Base-by-base conservation (phyloP, 2,888 invertebrate genomes). In the Lasioglossum figueresi region DNA sequence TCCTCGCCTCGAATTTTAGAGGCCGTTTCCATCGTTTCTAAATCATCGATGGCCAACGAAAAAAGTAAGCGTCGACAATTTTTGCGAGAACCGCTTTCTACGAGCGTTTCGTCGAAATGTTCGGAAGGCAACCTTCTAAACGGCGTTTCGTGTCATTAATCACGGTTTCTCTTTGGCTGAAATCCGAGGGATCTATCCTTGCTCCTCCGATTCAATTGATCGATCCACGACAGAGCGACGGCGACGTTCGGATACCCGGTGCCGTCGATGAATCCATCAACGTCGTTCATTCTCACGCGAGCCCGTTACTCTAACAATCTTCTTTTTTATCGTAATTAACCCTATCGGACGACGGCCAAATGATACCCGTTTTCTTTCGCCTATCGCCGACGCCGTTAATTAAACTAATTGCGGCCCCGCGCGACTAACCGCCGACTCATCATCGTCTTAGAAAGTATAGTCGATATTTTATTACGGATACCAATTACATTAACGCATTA, bases 401-500 rank as follows among this genome's bases (percentile, higher is more conserved):
- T 88, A 89, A 85, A 87, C 75, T 87, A 89, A 88, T 87, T 89
- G 87, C 75, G 37, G 59, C 52, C 52, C 70, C 52, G 52, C 52
- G 71, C 85, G 79, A 83, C 68, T 72, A 34, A 78, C 89, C 74
- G 56, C 63, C 82, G 76, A 70, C 80, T 80, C 80, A 72, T 88
- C 83, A 56, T 72, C 27, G 76, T 76, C 63, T 79, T 86, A 83
- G 87, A 88, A 87, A 87, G 82, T 82, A 59, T 40, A 71, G 43
- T n/a, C 23, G 31, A 66, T 52, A 37, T 72, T 84, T 52, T 40
- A 86, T 85, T 77, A 82, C 80, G 77, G 77, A 66, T 52, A 56
- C 89, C 88, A 88, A 83, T 89, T 89, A 89, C 79, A 83, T 88
- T 71, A 76, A 72, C 68, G 52, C 79, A 66, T 86, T 80, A 79